phyloP scores from a whole-genome alignment of 2,888 invertebrate species.

The Eupeodes latifasciatus region DNA sequence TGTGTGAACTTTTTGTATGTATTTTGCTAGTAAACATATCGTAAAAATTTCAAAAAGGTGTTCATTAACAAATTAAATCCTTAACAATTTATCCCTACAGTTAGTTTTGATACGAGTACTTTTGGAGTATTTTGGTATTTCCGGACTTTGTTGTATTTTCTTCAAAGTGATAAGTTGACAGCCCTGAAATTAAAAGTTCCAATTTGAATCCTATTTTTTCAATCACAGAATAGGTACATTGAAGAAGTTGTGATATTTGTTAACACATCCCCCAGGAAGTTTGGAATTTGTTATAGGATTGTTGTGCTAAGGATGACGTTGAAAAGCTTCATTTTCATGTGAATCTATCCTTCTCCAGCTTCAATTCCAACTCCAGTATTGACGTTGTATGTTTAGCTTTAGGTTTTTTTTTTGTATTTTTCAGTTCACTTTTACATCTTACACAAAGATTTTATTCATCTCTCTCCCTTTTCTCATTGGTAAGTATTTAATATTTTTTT shows the following conservation, averaged over 20 bases:
- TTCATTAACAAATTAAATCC: too few species aligned
- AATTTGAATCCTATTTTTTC: background rate
- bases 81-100: too few species aligned
- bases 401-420: slow-evolving; percentile 16
- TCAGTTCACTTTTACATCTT: slow-evolving; percentile 24
- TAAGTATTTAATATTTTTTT: slow-evolving; percentile 15
- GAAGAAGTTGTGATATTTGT: background rate
- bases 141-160: background rate
- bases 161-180: background rate
- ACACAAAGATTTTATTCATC: slow-evolving; percentile 24
- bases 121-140: too few species aligned
- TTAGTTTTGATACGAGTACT: too few species aligned
- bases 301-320: slow-evolving; percentile 18
- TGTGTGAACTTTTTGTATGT: too few species aligned
- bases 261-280: background rate
- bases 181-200: background rate
- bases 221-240: background rate
- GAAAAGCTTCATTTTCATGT: slow-evolving; percentile 33
- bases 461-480: background rate
- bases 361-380: slow-evolving; percentile 7
- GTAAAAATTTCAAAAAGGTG: too few species aligned
- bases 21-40: too few species aligned
- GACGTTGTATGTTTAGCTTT: slow-evolving; percentile 50
- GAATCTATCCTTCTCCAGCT: slow-evolving; percentile 42
- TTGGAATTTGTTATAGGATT: background rate